A percentile compares a stretch with the other conserved stretches of the same genome.
Evolutionary conservation across 2,797 vertebrate species (phyloP).

Genomic region (Sebastes iracundus): DNA sequence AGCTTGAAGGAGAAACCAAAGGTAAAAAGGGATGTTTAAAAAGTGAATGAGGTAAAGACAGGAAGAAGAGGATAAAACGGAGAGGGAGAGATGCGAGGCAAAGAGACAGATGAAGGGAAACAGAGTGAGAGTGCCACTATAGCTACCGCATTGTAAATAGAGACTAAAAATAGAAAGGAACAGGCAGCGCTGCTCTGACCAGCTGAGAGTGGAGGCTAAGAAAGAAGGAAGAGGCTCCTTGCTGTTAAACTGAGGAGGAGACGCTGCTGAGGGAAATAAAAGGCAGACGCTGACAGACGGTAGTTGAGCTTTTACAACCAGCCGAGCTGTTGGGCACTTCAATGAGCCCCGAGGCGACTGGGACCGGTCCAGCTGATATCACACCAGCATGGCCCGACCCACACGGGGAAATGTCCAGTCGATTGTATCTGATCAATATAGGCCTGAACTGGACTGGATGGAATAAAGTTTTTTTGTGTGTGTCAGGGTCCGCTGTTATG

Average conservation of each 20-base stretch:
- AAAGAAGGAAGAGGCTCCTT: slow-evolving; percentile 39
- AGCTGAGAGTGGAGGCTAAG: slow-evolving; percentile 51
- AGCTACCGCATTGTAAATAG: slow-evolving; percentile 78
- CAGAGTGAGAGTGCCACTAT: slow-evolving; percentile 58
- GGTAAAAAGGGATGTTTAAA: not conserved
- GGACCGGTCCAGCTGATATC: slow-evolving; percentile 28
- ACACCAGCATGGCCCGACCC: slow-evolving; percentile 2
- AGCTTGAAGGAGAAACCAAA: not conserved
- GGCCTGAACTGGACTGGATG: slow-evolving; percentile 8
- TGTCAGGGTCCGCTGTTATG: not conserved
- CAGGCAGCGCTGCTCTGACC: slow-evolving; percentile 69
- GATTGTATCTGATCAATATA: slow-evolving; percentile 51
- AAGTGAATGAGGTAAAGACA: not conserved
- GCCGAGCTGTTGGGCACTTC: slow-evolving; percentile 23
- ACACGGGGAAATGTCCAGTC: slow-evolving; percentile 11
- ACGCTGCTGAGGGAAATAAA: slow-evolving; percentile 47
- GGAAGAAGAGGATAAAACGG: not conserved
- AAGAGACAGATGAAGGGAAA: slow-evolving; percentile 43
- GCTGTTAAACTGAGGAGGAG: slow-evolving; percentile 35
- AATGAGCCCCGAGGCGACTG: slow-evolving; percentile 30
- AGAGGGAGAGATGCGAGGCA: slow-evolving; percentile 4
- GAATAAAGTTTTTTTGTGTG: not conserved
- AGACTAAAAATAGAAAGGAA: slow-evolving; percentile 79
- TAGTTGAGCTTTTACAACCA: slow-evolving; percentile 55
- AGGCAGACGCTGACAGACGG: slow-evolving; percentile 26